These are phyloP conservation scores for Felis chaus DNA, from an alignment of 2,113 vertebrate genomes.

Conservation along the genomic window DNA sequence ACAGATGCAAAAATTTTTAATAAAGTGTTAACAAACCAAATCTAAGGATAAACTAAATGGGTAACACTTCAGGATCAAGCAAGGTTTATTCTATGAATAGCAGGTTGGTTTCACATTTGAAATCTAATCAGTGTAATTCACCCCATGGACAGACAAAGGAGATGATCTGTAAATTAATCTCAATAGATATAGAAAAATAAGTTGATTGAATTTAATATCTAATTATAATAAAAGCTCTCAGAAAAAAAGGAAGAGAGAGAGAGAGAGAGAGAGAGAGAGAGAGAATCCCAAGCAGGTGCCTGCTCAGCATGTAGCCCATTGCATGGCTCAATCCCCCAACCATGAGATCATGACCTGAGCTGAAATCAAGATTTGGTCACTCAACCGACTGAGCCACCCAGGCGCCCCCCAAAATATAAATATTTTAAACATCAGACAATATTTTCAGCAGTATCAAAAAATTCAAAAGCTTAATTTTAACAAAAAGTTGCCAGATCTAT, in stretches of 20 bases:
- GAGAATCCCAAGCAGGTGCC: too few species aligned
- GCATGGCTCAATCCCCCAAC: too few species aligned
- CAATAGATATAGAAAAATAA: neutral
- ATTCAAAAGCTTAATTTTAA: neutral
- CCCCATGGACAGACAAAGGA: neutral
- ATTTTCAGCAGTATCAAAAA: neutral
- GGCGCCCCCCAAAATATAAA: neutral
- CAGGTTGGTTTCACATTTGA: neutral
- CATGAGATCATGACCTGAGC: too few species aligned
- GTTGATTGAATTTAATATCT: neutral
- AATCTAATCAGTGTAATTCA: neutral
- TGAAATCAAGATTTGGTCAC: too few species aligned
- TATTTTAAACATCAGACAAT: neutral
- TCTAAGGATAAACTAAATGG: neutral
- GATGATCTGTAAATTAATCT: neutral
- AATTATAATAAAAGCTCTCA: neutral
- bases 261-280: too few species aligned
- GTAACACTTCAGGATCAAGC: neutral
- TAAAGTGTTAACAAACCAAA: neutral
- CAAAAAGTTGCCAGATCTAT: neutral
- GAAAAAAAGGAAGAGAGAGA: neutral
- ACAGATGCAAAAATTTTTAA: neutral
- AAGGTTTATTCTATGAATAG: neutral
- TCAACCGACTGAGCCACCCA: too few species aligned
- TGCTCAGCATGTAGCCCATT: too few species aligned